These are phyloP conservation scores for Pagetopsis macropterus DNA, from an alignment of 2,797 vertebrate species.

Conservation along the genomic window DNA sequence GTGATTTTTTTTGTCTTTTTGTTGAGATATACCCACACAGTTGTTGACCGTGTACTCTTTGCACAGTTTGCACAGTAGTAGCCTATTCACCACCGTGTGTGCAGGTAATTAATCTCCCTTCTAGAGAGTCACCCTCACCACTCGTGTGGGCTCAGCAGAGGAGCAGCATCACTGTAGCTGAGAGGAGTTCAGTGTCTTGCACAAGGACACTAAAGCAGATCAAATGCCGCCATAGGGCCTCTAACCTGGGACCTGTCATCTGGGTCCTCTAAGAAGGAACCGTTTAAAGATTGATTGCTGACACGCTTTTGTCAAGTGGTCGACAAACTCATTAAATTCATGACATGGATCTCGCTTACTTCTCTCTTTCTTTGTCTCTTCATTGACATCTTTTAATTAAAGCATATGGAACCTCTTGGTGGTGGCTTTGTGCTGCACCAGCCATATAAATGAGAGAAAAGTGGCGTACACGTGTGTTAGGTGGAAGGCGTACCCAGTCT, in stretches of 20 bases:
- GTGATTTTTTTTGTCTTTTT: background rate
- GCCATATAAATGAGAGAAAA: slow-evolving; percentile 51
- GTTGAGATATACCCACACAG: background rate
- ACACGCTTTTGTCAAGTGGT: slow-evolving; percentile 7
- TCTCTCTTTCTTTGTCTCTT: slow-evolving; percentile 22
- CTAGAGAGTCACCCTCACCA: slow-evolving; percentile 29
- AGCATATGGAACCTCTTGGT: slow-evolving; percentile 49
- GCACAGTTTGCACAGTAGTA: slow-evolving; percentile 41
- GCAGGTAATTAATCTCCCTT: slow-evolving; percentile 65
- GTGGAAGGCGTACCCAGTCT: slow-evolving; percentile 17
- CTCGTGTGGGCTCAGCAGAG: slow-evolving; percentile 34
- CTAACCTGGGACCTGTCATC: slow-evolving; percentile 17
- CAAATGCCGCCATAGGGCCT: slow-evolving; percentile 37
- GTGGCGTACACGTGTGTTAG: background rate
- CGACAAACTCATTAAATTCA: slow-evolving; percentile 35
- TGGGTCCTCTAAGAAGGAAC: slow-evolving; percentile 22
- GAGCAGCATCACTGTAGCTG: slow-evolving; percentile 30
- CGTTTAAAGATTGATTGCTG: slow-evolving; percentile 15
- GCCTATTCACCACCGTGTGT: slow-evolving; percentile 55
- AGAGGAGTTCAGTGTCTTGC: slow-evolving; percentile 40
- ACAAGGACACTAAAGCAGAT: slow-evolving; percentile 54
- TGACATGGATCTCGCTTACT: slow-evolving; percentile 29
- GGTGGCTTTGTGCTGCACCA: slow-evolving; percentile 31
- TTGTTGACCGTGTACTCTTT: background rate
- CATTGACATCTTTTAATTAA: slow-evolving; percentile 64